Conservation (phyloP, 2,113 vertebrate genomes). For the Neogale vison region DNA sequence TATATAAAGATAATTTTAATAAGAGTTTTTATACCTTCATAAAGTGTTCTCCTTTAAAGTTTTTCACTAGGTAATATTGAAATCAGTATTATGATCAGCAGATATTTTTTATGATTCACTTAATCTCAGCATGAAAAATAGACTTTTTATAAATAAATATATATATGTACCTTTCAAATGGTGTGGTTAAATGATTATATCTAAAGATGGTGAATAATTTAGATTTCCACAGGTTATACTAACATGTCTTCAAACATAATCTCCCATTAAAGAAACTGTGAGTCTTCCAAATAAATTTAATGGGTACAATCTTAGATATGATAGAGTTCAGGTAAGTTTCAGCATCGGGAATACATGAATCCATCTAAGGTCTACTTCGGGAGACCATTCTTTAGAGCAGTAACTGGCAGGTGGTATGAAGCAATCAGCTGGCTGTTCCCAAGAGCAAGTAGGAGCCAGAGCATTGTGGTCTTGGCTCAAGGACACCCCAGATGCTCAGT, state of each 20-base stretch:
- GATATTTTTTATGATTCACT: neutral
- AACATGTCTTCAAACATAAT: conserved; percentile 1
- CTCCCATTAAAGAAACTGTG: neutral
- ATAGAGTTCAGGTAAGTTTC: neutral
- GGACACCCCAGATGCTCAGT: conserved; percentile 1
- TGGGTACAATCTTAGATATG: neutral
- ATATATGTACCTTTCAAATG: neutral
- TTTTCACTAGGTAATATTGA: neutral
- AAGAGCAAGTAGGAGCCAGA: conserved; percentile 52
- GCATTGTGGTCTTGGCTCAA: conserved; percentile 59
- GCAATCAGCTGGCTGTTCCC: conserved; percentile 47
- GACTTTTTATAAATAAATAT: neutral
- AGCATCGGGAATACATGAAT: neutral
- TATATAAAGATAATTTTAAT: conserved; percentile 34
- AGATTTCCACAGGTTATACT: neutral
- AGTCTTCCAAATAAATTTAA: neutral
- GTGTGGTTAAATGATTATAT: neutral
- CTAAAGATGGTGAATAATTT: conserved; percentile 3
- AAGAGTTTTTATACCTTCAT: neutral
- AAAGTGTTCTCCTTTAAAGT: neutral
- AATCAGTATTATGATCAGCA: neutral
- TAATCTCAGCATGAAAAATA: neutral
- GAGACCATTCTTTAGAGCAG: neutral
- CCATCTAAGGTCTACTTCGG: neutral
- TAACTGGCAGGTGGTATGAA: conserved; percentile 39